These are phyloP conservation scores for Danio rerio DNA, from an alignment of 2,113 vertebrate genomes.

Conservation along the genomic window GRCz12tu NC_133177.1:35769501-35770000, in stretches of 20 bases:
- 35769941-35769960: conserved; percentile 8
- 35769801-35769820: conserved; percentile 8
- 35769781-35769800: not conserved
- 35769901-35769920: not conserved
- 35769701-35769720: not conserved
- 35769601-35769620: not conserved
- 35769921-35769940: conserved; percentile 35
- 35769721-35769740: not conserved
- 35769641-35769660: conserved; percentile 12
- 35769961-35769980: not conserved
- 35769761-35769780: not conserved
- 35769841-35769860: not conserved
- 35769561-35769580: conserved; percentile 73
- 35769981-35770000: not conserved
- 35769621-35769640: not conserved
- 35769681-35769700: not conserved
- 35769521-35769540: conserved; percentile 66
- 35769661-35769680: not conserved
- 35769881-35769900: not conserved
- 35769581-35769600: conserved; percentile 55
- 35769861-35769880: not conserved
- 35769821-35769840: not conserved
- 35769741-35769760: not conserved
- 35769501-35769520: conserved; percentile 12
- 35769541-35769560: conserved; percentile 76